Conservation (phyloP, 2,797 vertebrate species). For the Xiphorhynchus erythropygius region DNA sequence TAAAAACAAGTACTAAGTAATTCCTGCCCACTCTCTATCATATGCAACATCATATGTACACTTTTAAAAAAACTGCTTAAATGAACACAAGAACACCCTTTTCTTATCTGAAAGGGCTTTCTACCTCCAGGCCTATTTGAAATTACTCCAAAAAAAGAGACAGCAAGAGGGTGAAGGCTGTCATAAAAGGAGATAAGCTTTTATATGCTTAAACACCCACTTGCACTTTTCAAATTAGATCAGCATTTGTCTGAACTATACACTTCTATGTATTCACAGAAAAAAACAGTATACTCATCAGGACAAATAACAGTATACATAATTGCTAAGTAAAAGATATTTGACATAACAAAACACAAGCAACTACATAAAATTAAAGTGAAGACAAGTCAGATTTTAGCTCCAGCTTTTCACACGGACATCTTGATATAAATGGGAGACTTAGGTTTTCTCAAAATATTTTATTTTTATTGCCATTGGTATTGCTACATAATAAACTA, state of each 20-base stretch:
- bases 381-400: not conserved
- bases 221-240: not conserved
- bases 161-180: not conserved
- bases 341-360: not conserved
- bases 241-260: not conserved
- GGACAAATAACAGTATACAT: not conserved
- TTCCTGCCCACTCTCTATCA: not conserved
- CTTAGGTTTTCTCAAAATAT: not conserved
- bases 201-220: not conserved
- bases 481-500: not conserved
- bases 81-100: not conserved
- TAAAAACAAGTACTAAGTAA: not conserved
- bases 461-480: not conserved
- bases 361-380: not conserved
- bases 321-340: not conserved
- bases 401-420: not conserved
- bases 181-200: not conserved
- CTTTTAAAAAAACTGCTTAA: not conserved
- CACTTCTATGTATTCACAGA: not conserved
- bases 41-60: not conserved
- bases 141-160: not conserved
- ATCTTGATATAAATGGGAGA: not conserved
- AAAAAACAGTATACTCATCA: accelerated
- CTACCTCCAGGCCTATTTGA: not conserved
- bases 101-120: not conserved